Evolutionary conservation across 2,888 invertebrate species (phyloP).

Genomic region (Phragmatobia fuliginosa): DNA sequence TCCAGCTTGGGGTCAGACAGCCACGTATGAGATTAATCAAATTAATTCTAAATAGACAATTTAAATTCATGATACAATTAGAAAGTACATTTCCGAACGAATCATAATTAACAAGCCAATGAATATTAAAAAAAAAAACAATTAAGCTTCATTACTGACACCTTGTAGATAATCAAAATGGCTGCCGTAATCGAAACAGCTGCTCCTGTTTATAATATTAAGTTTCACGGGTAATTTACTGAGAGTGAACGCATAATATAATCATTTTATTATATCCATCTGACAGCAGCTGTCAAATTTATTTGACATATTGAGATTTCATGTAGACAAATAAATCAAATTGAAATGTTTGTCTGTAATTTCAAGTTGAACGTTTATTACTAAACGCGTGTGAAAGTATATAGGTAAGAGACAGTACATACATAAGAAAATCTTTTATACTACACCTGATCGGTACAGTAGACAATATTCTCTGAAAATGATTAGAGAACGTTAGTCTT

Average conservation of each 20-base stretch:
- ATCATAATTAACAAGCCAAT: neutral
- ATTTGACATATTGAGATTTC: conserved; percentile 3
- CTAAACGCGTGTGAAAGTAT: too few species aligned
- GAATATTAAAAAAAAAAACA: conserved; percentile 6
- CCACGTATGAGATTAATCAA: neutral
- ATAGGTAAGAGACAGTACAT: too few species aligned
- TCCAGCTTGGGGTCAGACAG: neutral
- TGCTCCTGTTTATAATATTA: conserved; percentile 14
- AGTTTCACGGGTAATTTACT: conserved; percentile 17
- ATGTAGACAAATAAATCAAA: neutral
- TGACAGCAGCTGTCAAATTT: conserved; percentile 21
- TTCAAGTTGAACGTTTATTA: too few species aligned
- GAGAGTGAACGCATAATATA: conserved; percentile 14
- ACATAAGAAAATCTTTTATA: too few species aligned
- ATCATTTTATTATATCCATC: conserved; percentile 4
- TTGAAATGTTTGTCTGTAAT: too few species aligned
- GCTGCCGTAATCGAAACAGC: conserved; percentile 6
- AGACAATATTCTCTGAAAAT: too few species aligned
- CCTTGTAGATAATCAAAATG: conserved; percentile 13
- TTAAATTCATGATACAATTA: neutral
- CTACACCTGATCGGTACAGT: too few species aligned
- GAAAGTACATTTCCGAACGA: neutral
- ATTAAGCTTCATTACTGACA: conserved; percentile 11
- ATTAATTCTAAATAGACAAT: neutral
- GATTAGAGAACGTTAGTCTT: too few species aligned